Percentiles rank a stretch among this genome's conserved stretches.
These are phyloP conservation scores for Siniperca obscura DNA, from an alignment of 2,797 vertebrate genomes.

Conservation along the genomic window DNA sequence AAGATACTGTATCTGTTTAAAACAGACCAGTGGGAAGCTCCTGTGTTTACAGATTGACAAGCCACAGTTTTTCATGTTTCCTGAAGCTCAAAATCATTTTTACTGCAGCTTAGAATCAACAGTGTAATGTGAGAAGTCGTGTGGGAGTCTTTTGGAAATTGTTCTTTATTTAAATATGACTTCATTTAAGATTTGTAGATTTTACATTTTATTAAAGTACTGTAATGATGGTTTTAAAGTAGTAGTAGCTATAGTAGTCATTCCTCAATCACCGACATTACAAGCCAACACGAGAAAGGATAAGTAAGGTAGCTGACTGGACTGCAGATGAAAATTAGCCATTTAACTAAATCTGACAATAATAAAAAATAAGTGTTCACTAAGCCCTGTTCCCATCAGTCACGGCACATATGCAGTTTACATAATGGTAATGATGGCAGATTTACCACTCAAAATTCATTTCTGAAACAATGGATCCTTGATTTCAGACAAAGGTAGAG, in stretches of 20 bases:
- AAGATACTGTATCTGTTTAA: constrained; percentile 71
- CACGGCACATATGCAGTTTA: neutral
- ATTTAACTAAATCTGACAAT: neutral
- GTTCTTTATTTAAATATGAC: neutral
- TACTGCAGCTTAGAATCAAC: neutral
- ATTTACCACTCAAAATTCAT: neutral
- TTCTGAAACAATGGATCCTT: neutral
- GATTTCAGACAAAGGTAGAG: neutral
- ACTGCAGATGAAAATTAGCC: neutral
- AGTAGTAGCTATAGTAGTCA: neutral
- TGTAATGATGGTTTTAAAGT: neutral
- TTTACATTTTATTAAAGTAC: neutral
- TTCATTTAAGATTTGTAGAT: neutral
- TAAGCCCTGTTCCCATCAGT: neutral
- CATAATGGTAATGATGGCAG: neutral
- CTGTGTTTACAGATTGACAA: constrained; percentile 43
- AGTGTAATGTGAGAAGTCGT: neutral
- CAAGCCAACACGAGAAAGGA: neutral
- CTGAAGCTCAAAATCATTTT: neutral
- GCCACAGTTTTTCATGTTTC: constrained; percentile 32
- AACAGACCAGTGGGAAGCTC: constrained; percentile 49
- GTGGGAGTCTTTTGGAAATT: neutral
- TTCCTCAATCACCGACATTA: neutral
- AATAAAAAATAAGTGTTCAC: neutral
- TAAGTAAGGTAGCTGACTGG: neutral